phyloP scores from a whole-genome alignment of 2,113 vertebrate genomes.

The Trichomycterus rosablanca region DNA sequence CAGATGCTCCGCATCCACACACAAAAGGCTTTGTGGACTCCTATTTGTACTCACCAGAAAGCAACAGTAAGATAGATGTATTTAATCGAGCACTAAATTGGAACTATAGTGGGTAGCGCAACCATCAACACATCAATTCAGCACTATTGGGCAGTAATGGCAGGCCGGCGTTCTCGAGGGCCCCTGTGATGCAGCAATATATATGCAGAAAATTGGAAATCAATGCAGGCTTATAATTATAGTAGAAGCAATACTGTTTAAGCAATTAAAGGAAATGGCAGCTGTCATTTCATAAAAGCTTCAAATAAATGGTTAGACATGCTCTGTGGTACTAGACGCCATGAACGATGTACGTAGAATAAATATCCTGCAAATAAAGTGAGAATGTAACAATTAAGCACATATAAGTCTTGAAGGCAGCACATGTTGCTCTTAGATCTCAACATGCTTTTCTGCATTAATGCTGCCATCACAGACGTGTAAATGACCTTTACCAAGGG shows the following conservation, averaged over 20 bases:
- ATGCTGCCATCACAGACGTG: too few species aligned
- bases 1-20: constrained; percentile 44
- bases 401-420: not conserved
- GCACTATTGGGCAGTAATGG: constrained; percentile 64
- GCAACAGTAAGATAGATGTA: constrained; percentile 66
- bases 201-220: constrained; percentile 75
- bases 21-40: constrained; percentile 46
- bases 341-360: constrained; percentile 2
- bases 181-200: constrained; percentile 58
- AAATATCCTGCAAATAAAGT: not conserved
- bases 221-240: constrained; percentile 78
- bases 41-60: constrained; percentile 32
- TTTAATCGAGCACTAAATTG: constrained; percentile 75
- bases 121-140: constrained; percentile 68
- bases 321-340: constrained; percentile 41
- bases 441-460: not conserved
- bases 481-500: too few species aligned
- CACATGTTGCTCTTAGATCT: not conserved
- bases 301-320: constrained; percentile 37
- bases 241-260: constrained; percentile 67
- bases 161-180: constrained; percentile 60
- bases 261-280: constrained; percentile 64
- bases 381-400: not conserved
- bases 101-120: constrained; percentile 64
- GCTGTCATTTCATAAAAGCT: constrained; percentile 45